Evolutionary conservation across 2,113 vertebrate species (phyloP).

Genomic region (Ceratotherium simum): DNA sequence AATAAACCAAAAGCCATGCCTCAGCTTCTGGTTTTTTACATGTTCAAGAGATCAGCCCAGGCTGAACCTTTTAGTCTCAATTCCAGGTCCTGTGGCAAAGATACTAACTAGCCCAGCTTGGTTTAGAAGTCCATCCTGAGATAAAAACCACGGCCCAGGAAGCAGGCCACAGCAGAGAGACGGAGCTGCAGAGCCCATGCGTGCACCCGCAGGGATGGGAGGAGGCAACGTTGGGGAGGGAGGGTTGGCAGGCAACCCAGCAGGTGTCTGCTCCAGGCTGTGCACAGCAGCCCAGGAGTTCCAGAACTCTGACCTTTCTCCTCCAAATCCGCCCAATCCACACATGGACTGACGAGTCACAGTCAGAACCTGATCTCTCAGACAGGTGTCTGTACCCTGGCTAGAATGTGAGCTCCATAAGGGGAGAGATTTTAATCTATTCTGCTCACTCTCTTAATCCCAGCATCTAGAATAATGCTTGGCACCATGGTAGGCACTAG

Average conservation of each 20-base stretch:
- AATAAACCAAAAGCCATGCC: neutral
- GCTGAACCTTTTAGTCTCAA: neutral
- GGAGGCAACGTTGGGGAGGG: fast-evolving
- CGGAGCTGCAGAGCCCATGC: neutral
- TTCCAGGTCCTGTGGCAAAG: neutral
- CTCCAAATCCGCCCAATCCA: neutral
- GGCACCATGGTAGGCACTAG: neutral
- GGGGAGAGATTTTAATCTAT: neutral
- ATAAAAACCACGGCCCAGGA: neutral
- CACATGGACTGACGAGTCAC: neutral
- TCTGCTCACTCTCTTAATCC: neutral
- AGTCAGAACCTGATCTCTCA: neutral
- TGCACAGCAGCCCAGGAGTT: neutral
- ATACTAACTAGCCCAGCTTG: neutral
- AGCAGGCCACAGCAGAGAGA: neutral
- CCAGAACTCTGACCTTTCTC: neutral
- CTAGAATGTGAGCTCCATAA: neutral
- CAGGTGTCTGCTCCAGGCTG: neutral
- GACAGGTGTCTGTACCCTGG: neutral
- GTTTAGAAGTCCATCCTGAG: neutral
- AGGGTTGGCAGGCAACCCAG: neutral
- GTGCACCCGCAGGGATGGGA: too few relatives aligned
- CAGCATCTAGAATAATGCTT: neutral
- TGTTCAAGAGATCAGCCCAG: neutral
- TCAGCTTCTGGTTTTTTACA: neutral